phyloP scores from a whole-genome alignment of 1,140 invertebrate genomes.

The Drosophila azteca region DNA sequence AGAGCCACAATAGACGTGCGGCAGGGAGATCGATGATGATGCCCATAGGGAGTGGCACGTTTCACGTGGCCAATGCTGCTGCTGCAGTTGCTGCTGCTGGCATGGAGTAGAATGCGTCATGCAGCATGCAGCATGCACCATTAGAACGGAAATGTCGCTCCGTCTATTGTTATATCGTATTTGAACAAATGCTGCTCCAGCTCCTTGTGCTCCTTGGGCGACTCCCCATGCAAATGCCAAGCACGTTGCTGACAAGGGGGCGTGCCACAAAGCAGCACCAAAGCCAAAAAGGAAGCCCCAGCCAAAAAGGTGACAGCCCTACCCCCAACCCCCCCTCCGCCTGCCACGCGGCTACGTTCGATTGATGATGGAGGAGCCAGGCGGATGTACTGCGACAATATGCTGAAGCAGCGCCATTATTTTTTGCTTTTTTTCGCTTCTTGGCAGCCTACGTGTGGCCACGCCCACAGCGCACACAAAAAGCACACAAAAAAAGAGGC shows the following conservation, averaged over 20 bases:
- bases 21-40: slow-evolving; percentile 1
- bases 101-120: slow-evolving; percentile 22
- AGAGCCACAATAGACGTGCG: too few species aligned
- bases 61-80: slow-evolving; percentile 50
- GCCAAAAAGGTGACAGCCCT: slow-evolving; percentile 33
- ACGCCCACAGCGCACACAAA: slow-evolving; percentile 25
- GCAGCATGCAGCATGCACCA: slow-evolving; percentile 44
- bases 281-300: slow-evolving; percentile 21
- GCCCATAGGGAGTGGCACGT: slow-evolving; percentile 31
- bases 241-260: slow-evolving; percentile 74
- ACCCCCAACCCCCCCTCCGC: too few species aligned
- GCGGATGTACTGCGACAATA: slow-evolving; percentile 63
- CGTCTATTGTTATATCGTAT: slow-evolving; percentile 72
- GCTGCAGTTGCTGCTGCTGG: slow-evolving; percentile 28
- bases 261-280: slow-evolving; percentile 38
- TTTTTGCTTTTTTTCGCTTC: slow-evolving; percentile 13
- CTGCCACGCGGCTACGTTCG: slow-evolving; percentile 28
- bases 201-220: slow-evolving; percentile 8
- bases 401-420: slow-evolving; percentile 60
- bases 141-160: slow-evolving; percentile 51
- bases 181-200: slow-evolving; percentile 46
- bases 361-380: slow-evolving; percentile 52
- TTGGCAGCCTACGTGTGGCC: slow-evolving; percentile 57
- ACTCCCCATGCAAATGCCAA: slow-evolving; percentile 66
- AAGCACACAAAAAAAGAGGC: not conserved